Percentiles rank a stretch among this genome's conserved stretches.
These are phyloP conservation scores for Holcopasites calliopsidis DNA, from an alignment of 1,140 invertebrate species.

Conservation along the genomic window DNA sequence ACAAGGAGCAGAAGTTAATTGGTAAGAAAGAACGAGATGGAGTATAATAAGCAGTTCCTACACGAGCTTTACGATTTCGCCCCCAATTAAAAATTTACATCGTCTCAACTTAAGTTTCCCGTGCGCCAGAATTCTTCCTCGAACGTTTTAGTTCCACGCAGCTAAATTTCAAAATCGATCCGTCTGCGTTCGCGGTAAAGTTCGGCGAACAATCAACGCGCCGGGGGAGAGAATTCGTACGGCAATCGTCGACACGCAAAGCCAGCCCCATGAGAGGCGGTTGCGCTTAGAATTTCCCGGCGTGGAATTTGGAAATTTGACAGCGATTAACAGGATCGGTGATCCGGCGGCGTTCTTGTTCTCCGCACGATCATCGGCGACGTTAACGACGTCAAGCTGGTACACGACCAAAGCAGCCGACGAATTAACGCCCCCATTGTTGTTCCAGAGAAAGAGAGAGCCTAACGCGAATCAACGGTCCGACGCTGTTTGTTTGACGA, in stretches of 20 bases:
- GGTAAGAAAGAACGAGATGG: not conserved
- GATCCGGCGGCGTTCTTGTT: slow-evolving; percentile 53
- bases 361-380: slow-evolving; percentile 53
- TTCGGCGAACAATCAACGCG: not conserved
- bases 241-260: not conserved
- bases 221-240: not conserved
- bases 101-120: too few relatives aligned
- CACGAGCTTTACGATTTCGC: slow-evolving; percentile 39
- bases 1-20: not conserved
- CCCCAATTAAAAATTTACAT: too few relatives aligned
- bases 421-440: slow-evolving; percentile 63
- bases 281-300: not conserved
- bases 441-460: slow-evolving; percentile 41
- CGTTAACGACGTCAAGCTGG: slow-evolving; percentile 54
- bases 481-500: slow-evolving; percentile 43
- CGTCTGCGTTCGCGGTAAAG: not conserved
- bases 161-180: not conserved
- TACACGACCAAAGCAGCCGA: slow-evolving; percentile 49
- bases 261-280: not conserved
- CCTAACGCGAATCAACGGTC: slow-evolving; percentile 55
- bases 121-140: too few relatives aligned
- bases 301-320: slow-evolving; percentile 52
- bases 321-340: slow-evolving; percentile 51
- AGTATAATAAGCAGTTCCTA: slow-evolving; percentile 14
- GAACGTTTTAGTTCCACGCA: not conserved